These are phyloP conservation scores for Trinectes maculatus DNA, from an alignment of 2,113 vertebrate species.

Conservation along the genomic window DNA sequence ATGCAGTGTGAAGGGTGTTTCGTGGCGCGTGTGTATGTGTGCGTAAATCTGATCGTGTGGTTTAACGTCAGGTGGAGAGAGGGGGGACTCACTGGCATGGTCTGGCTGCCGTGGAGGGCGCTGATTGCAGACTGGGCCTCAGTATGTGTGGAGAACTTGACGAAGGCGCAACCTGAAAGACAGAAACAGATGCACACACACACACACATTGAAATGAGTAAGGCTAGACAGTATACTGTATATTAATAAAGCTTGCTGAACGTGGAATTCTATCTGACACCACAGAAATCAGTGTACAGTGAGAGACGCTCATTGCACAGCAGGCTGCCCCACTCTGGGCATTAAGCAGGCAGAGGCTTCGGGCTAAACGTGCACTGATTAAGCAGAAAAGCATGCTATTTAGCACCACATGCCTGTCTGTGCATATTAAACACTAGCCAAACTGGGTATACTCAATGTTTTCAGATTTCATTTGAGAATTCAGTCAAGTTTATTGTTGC, in stretches of 20 bases:
- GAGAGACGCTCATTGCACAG: constrained; percentile 65
- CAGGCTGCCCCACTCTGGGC: constrained; percentile 65
- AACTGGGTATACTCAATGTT: constrained; percentile 47
- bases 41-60: no score
- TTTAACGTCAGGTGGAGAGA: no score
- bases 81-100: constrained; percentile 94
- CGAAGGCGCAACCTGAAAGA: constrained; percentile 95
- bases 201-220: constrained; percentile 40
- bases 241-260: constrained; percentile 66
- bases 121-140: constrained; percentile 98
- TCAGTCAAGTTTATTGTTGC: constrained; percentile 8
- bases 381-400: constrained; percentile 82
- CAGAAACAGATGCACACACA: constrained; percentile 48
- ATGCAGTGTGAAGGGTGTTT: background rate
- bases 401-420: constrained; percentile 75
- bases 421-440: constrained; percentile 75
- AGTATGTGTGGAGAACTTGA: constrained; percentile 98
- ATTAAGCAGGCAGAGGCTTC: constrained; percentile 74
- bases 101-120: constrained; percentile 97
- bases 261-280: constrained; percentile 62
- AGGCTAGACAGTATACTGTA: constrained; percentile 36
- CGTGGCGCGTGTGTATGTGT: background rate
- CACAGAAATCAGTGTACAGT: constrained; percentile 54
- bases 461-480: constrained; percentile 21
- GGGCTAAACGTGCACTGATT: constrained; percentile 78